phyloP scores from a whole-genome alignment of 2,113 vertebrate species.

The Scopus umbretta region DNA sequence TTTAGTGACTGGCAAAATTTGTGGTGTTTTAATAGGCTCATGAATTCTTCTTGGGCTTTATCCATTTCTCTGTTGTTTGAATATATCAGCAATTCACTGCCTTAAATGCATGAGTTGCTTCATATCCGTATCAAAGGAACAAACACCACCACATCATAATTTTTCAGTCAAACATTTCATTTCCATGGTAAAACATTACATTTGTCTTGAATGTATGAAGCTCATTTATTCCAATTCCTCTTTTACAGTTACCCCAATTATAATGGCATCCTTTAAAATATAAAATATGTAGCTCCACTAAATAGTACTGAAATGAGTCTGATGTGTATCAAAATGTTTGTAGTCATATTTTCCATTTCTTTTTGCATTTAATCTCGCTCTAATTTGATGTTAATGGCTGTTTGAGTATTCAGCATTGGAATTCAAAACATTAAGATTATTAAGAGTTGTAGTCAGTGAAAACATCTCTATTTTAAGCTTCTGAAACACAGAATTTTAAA shows the following conservation, averaged over 20 bases:
- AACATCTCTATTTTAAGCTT: slow-evolving; percentile 23
- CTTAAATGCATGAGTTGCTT: background rate
- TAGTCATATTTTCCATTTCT: slow-evolving; percentile 10
- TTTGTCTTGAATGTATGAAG: background rate
- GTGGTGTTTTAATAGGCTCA: background rate
- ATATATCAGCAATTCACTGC: background rate
- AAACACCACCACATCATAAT: background rate
- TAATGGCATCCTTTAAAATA: background rate
- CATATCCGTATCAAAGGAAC: background rate
- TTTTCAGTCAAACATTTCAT: background rate
- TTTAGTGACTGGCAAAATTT: background rate
- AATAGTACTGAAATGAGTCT: background rate
- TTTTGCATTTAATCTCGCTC: background rate
- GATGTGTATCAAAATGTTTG: background rate
- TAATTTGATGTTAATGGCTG: slow-evolving; percentile 14
- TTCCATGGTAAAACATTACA: background rate
- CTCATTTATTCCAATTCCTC: background rate
- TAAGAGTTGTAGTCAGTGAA: background rate
- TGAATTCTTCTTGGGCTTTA: background rate
- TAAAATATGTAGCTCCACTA: background rate
- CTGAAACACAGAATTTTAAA: background rate
- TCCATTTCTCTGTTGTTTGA: background rate
- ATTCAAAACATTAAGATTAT: background rate
- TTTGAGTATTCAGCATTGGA: background rate
- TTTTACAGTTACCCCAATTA: background rate